These are phyloP conservation scores for Dastarcus helophoroides DNA, from an alignment of 2,888 invertebrate genomes.

Conservation along the genomic window DNA sequence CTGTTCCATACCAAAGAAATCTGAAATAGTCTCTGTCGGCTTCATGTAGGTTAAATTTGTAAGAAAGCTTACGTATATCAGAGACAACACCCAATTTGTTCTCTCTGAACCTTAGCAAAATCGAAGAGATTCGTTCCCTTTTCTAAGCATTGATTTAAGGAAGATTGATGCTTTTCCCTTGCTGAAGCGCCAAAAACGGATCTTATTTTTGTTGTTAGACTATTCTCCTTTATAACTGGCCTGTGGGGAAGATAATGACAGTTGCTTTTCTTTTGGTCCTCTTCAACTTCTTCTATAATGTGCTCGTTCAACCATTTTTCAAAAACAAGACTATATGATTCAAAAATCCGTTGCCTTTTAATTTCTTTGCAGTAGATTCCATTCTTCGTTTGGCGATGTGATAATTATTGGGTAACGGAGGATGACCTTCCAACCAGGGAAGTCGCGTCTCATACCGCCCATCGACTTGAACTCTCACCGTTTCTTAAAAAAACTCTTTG, in stretches of 20 bases:
- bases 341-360: slow-evolving; percentile 15
- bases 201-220: slow-evolving; percentile 15
- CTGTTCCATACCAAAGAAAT: slow-evolving; percentile 25
- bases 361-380: slow-evolving; percentile 15
- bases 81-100: slow-evolving; percentile 16
- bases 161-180: slow-evolving; percentile 14
- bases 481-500: slow-evolving; percentile 20
- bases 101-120: slow-evolving; percentile 14
- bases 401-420: slow-evolving; percentile 20
- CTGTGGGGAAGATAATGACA: slow-evolving; percentile 17
- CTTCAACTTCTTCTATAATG: slow-evolving; percentile 11
- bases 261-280: too few relatives aligned
- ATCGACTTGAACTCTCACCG: slow-evolving; percentile 17
- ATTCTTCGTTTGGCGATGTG: slow-evolving; percentile 19
- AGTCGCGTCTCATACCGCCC: slow-evolving; percentile 25
- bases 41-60: slow-evolving; percentile 20
- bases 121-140: slow-evolving; percentile 14
- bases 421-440: slow-evolving; percentile 26
- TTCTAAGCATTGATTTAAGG: slow-evolving; percentile 19
- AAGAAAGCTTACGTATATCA: slow-evolving; percentile 24
- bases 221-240: slow-evolving; percentile 12
- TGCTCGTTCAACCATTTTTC: slow-evolving; percentile 18
- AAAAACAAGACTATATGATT: slow-evolving; percentile 16
- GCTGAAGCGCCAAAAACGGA: slow-evolving; percentile 23
- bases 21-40: slow-evolving; percentile 20